phyloP scores from a whole-genome alignment of 2,113 vertebrate species.

The Phrynocephalus versicolor region DNA sequence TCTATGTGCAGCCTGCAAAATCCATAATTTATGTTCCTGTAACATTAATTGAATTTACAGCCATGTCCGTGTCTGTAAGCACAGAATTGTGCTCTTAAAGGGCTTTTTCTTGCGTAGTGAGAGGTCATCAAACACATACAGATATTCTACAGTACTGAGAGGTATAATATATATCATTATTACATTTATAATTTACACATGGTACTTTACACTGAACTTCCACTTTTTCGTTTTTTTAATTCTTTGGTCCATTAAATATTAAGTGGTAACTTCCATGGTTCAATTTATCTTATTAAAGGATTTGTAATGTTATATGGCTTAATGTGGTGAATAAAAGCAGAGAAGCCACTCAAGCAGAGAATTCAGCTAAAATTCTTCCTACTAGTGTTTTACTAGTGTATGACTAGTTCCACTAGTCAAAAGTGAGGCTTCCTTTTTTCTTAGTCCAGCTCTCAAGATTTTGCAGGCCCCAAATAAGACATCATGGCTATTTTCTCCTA shows the following conservation, averaged over 20 bases:
- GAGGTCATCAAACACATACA: constrained; percentile 19
- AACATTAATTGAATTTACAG: constrained; percentile 66
- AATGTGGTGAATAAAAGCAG: constrained; percentile 43
- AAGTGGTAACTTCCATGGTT: constrained; percentile 32
- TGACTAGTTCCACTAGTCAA: not conserved
- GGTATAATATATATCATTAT: not conserved
- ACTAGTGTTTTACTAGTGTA: not conserved
- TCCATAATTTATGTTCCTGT: constrained; percentile 70
- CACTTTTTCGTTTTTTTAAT: constrained; percentile 37
- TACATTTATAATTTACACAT: constrained; percentile 41
- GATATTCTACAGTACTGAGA: constrained; percentile 47
- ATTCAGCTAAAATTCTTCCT: not conserved
- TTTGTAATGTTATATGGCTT: constrained; percentile 40
- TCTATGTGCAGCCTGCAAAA: constrained; percentile 45
- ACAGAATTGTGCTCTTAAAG: constrained; percentile 33
- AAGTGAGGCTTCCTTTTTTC: not conserved
- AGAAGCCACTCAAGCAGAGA: constrained; percentile 15
- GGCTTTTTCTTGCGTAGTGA: constrained; percentile 47
- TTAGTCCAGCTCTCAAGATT: not conserved
- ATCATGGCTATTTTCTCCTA: not conserved
- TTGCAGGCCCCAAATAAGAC: not conserved
- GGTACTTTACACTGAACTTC: constrained; percentile 12
- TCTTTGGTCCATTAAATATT: constrained; percentile 45
- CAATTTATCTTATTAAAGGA: constrained; percentile 30
- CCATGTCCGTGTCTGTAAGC: constrained; percentile 66